Percentiles rank a stretch among this genome's conserved stretches.
Conservation (phyloP, 35 echinoderm and acorn worm species). For the Apostichopus parvimensis region DNA sequence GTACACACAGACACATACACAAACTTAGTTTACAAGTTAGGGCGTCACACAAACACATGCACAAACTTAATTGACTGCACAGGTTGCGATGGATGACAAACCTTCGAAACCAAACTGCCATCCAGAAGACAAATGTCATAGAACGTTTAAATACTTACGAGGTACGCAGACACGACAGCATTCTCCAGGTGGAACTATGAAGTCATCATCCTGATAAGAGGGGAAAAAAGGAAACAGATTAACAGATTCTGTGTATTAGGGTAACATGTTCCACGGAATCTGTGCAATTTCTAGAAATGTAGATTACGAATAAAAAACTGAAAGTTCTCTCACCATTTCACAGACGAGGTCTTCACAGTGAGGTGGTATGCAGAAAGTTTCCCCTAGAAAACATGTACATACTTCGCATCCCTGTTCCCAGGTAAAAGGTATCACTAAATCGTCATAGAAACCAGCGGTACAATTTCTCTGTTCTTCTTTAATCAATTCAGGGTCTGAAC, state of each 20-base stretch:
- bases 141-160: slow-evolving; percentile 51
- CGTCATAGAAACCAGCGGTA: background rate
- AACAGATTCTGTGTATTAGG: background rate
- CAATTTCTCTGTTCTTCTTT: background rate
- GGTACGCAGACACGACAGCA: slow-evolving; percentile 86
- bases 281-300: no score
- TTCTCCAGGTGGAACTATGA: slow-evolving; percentile 61
- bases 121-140: no score
- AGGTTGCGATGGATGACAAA: no score
- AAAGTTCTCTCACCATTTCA: slow-evolving; percentile 19
- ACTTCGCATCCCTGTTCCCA: slow-evolving; percentile 30
- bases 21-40: no score
- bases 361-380: background rate
- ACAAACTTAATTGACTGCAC: no score
- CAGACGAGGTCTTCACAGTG: slow-evolving; percentile 22
- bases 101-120: no score
- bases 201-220: slow-evolving; percentile 68
- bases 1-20: no score
- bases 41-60: no score
- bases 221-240: slow-evolving; percentile 8
- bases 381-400: slow-evolving; percentile 26
- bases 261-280: no score
- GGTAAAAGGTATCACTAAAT: background rate
- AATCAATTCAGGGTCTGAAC: no score
- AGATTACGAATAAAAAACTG: background rate